phyloP scores from a whole-genome alignment of 2,888 invertebrate species.

The Zelleria hepariella region DNA sequence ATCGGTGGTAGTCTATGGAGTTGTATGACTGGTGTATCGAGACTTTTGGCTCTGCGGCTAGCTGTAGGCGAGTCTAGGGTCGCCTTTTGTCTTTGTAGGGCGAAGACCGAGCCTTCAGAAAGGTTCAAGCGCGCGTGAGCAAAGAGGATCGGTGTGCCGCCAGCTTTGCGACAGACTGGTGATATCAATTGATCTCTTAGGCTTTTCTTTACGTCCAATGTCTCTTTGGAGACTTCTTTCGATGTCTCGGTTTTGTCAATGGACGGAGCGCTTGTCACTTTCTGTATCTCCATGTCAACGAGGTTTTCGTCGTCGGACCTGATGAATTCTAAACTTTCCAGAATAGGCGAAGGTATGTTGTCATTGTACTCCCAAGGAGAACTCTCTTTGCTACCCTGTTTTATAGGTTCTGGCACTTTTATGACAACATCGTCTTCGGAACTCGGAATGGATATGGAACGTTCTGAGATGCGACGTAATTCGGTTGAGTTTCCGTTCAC shows the following conservation, averaged over 20 bases:
- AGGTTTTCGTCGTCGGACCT: constrained; percentile 72
- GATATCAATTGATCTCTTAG: constrained; percentile 79
- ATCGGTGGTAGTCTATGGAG: constrained; percentile 84
- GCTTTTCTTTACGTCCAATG: constrained; percentile 58
- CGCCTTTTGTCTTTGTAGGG: constrained; percentile 83
- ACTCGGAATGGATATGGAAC: constrained; percentile 82
- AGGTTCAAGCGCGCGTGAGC: constrained; percentile 85
- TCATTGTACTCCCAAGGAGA: constrained; percentile 76
- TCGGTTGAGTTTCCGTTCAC: constrained; percentile 76
- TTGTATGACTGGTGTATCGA: constrained; percentile 88
- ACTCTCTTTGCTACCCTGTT: constrained; percentile 61
- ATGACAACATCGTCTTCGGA: constrained; percentile 80
- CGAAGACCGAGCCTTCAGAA: constrained; percentile 87
- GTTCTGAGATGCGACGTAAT: constrained; percentile 78
- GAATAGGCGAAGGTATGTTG: constrained; percentile 75
- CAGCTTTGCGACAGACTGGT: constrained; percentile 78
- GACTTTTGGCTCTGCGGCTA: constrained; percentile 84
- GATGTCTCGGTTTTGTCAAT: constrained; percentile 40
- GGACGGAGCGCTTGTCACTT: constrained; percentile 62
- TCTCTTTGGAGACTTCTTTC: constrained; percentile 43
- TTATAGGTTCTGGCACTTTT: constrained; percentile 66
- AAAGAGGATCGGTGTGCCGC: constrained; percentile 83
- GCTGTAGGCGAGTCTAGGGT: constrained; percentile 81
- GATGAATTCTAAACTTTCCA: constrained; percentile 73
- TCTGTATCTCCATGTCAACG: constrained; percentile 69